Base-by-base conservation (phyloP, 2,888 invertebrate genomes). In the Elysia crispata region DNA sequence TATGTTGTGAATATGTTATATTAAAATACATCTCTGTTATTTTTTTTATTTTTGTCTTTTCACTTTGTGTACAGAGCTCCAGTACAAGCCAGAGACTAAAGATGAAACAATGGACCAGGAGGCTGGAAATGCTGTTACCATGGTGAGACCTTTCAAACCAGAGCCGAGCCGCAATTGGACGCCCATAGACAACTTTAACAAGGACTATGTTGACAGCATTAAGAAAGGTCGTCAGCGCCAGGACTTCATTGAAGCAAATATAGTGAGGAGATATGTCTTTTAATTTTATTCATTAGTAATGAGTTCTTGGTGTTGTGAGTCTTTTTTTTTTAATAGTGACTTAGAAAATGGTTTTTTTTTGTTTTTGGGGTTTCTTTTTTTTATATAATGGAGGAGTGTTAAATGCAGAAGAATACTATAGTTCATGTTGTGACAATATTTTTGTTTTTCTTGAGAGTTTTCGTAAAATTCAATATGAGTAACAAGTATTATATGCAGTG, bases 151-250 rank as follows among this genome's bases (percentile, higher is more conserved):
- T 0, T 81, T 81, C 64, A 60, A 83, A 13, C 84, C 81, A 0
- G 84, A 86, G 41, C 83, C 88, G 0, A 84, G 82, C 76, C 85
- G 87, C 23, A 78, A 83, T 33, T 90, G 90, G 89, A 87, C 89
- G 23, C 90, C 91, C 20, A 88, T 91, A 15, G 91, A 91, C 83
- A 86, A 90, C 81, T 84, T 84, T 76, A 91, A 91, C 82, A 82
- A 83, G n/a, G 83, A 85, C 8, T 91, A 86, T 75, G 83, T 89
- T 79, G 86, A 86, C 66, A 33, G 76, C 13, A 64, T 81, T 25
- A 67, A 54, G 50, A 83, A 84, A 13, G 74, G 69, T 23, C 41
- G n/a, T 5, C 3, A 57, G 18, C 13, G 20, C 11, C 60, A 77
- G 25, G 78, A 83, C 69, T 82, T 78, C 62, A 41, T 83, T 54